Conservation (phyloP, 2,113 vertebrate genomes). For the Dasyprocta punctata region DNA sequence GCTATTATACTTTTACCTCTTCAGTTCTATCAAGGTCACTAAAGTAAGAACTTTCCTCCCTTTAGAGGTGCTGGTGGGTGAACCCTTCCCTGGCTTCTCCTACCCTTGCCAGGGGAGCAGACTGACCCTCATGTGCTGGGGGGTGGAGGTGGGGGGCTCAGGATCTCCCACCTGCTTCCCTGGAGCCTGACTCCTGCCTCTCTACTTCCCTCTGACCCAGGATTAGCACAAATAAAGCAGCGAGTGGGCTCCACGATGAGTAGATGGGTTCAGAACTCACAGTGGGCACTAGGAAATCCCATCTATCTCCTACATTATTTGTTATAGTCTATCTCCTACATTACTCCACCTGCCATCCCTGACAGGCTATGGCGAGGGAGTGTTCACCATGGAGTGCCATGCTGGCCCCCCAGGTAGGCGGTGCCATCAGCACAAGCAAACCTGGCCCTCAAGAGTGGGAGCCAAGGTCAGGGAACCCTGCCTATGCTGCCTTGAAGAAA, state of each 20-base stretch:
- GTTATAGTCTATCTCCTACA: not conserved
- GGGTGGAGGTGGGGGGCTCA: no score
- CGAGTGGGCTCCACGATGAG: not conserved
- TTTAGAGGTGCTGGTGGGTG: not conserved
- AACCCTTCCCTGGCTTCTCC: not conserved
- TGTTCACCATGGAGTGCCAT: not conserved
- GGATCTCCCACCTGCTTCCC: not conserved
- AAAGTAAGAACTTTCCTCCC: not conserved
- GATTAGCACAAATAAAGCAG: not conserved
- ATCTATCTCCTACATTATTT: not conserved
- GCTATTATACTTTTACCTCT: not conserved
- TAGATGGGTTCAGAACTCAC: not conserved
- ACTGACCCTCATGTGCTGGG: not conserved
- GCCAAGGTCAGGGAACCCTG: not conserved
- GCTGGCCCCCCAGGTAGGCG: not conserved
- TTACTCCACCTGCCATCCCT: not conserved
- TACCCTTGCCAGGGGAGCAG: not conserved
- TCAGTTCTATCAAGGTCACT: not conserved
- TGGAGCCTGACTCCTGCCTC: not conserved
- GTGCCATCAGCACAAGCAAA: not conserved
- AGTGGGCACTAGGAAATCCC: not conserved
- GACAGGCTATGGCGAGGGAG: fast-evolving
- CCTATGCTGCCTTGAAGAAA: not conserved
- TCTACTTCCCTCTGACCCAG: not conserved
- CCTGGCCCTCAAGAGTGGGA: not conserved